Evolutionary conservation across 2,113 vertebrate species (phyloP).

Genomic region (Ibidorhyncha struthersii): DNA sequence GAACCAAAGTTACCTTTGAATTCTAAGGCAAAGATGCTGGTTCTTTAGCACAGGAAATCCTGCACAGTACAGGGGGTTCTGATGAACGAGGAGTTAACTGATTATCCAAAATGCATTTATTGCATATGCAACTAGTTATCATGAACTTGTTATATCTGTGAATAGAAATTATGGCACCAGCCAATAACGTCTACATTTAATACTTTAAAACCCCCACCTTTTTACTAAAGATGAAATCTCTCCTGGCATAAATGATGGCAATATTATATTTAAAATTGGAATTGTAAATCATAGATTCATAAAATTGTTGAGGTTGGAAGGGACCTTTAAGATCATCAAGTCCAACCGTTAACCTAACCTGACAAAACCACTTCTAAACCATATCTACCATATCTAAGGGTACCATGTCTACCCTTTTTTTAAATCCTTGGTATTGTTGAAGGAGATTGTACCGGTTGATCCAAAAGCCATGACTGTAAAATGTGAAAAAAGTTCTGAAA

Average conservation of each 20-base stretch:
- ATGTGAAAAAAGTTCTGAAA: neutral
- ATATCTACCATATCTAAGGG: no score
- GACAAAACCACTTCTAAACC: no score
- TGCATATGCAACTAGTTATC: neutral
- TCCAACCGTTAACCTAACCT: no score
- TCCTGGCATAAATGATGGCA: neutral
- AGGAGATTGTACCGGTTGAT: neutral
- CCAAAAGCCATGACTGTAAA: neutral
- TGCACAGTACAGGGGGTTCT: neutral
- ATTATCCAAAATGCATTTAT: neutral
- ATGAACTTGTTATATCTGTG: neutral
- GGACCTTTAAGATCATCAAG: no score
- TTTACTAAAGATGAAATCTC: neutral
- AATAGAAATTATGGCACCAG: neutral
- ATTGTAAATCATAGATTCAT: neutral
- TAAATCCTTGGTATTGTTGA: neutral
- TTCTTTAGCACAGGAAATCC: neutral
- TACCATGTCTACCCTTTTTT: no score
- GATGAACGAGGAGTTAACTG: neutral
- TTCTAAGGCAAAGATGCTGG: neutral
- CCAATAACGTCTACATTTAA: neutral
- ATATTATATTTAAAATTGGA: neutral
- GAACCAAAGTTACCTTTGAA: neutral
- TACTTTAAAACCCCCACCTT: accelerated
- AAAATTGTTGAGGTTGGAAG: no score